A percentile compares a stretch with the other conserved stretches of the same genome.
Evolutionary conservation across 92 coral and sea anemone genomes (phyloP).

Genomic region (Nematostella vectensis): DNA sequence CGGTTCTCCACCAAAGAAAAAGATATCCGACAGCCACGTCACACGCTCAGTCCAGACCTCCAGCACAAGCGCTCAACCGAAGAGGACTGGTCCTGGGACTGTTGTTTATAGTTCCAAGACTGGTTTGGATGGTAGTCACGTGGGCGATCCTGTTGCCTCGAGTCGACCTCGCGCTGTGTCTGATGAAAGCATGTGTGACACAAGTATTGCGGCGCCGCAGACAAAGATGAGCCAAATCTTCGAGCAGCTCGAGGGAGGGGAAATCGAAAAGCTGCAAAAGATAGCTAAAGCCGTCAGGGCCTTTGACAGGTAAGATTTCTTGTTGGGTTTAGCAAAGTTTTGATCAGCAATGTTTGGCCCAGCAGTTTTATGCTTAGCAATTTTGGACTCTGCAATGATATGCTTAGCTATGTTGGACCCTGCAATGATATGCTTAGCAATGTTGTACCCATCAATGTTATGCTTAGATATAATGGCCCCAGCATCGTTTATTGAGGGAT

Average conservation of each 20-base stretch:
- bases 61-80: neutral
- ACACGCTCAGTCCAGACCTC: neutral
- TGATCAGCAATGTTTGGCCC: too few species aligned
- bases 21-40: neutral
- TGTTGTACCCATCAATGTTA: too few species aligned
- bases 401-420: neutral
- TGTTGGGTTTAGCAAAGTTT: neutral
- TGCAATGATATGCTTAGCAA: too few species aligned
- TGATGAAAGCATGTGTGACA: constrained; percentile 8
- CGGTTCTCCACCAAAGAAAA: neutral
- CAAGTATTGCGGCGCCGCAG: constrained; percentile 22
- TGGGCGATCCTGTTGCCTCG: neutral
- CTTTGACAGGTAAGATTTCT: constrained; percentile 71
- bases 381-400: too few species aligned
- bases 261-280: constrained; percentile 65
- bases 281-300: constrained; percentile 76
- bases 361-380: too few species aligned
- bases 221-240: constrained; percentile 51
- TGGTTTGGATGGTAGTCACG: neutral
- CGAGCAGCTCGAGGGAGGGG: constrained; percentile 62
- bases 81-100: neutral
- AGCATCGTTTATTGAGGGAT: too few species aligned
- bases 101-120: neutral
- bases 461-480: too few species aligned
- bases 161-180: constrained; percentile 4